A percentile compares a stretch with the other conserved stretches of the same genome.
These are phyloP conservation scores for Porites evermanni DNA, from an alignment of 92 coral and sea anemone species.

Conservation along the genomic window DNA sequence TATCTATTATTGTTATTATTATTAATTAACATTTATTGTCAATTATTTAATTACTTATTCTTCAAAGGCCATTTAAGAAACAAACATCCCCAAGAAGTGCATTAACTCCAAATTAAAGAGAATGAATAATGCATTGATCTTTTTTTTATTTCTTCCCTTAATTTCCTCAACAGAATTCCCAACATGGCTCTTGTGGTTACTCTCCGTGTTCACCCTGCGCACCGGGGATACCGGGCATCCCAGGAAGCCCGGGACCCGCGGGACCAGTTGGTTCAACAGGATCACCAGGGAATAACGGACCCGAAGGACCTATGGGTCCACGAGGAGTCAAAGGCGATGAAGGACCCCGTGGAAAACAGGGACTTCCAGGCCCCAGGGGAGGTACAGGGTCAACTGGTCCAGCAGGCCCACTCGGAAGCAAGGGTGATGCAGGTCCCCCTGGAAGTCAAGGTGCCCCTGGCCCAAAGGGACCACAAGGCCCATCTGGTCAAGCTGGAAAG, in stretches of 20 bases:
- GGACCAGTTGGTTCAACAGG: neutral
- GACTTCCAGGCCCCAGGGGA: neutral
- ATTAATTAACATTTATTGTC: too few relatives aligned
- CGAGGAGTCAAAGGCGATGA: neutral
- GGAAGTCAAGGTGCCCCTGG: neutral
- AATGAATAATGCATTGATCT: too few relatives aligned
- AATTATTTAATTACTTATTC: too few relatives aligned
- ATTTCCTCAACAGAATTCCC: neutral
- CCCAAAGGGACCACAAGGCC: neutral
- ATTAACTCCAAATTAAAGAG: too few relatives aligned
- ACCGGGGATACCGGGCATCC: neutral
- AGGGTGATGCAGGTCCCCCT: neutral
- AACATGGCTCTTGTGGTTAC: neutral
- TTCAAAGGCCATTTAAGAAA: too few relatives aligned
- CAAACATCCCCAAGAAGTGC: too few relatives aligned
- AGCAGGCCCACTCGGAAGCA: neutral
- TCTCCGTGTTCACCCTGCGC: neutral
- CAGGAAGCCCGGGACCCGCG: neutral
- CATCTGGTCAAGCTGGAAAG: too few relatives aligned
- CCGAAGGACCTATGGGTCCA: neutral
- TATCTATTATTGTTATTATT: too few relatives aligned
- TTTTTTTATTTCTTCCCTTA: too few relatives aligned
- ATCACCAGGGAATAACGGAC: neutral
- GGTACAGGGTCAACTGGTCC: neutral
- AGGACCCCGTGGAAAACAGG: neutral